Evolutionary conservation across 2,113 vertebrate species (phyloP).

Genomic region (Rhynchopsitta pachyrhyncha): DNA sequence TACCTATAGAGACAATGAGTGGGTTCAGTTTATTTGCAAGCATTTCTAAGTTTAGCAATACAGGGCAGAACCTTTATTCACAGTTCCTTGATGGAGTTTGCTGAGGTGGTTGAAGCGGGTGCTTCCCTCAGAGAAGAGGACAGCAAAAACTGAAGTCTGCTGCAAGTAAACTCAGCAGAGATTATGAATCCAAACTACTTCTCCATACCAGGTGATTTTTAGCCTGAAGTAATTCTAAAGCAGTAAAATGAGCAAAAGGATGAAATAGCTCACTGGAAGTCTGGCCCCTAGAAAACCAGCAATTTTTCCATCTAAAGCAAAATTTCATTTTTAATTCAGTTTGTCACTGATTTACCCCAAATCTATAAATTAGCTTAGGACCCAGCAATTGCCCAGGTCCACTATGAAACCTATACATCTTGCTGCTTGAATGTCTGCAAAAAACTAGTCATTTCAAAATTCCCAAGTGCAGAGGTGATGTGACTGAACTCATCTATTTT

Average conservation of each 20-base stretch:
- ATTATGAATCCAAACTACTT: not conserved
- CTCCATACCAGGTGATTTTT: not conserved
- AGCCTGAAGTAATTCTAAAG: not conserved
- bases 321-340: not conserved
- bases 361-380: not conserved
- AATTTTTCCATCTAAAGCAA: not conserved
- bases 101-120: not conserved
- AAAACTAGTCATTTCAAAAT: not conserved
- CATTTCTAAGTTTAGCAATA: not conserved
- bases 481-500: not conserved
- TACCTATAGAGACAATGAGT: not conserved
- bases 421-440: not conserved
- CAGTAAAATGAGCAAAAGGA: not conserved
- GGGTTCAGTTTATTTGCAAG: not conserved
- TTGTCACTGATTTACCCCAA: not conserved
- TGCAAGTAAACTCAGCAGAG: not conserved
- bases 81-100: not conserved
- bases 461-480: not conserved
- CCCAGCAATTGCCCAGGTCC: not conserved
- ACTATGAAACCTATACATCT: not conserved
- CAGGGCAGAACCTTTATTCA: not conserved
- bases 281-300: not conserved
- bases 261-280: not conserved
- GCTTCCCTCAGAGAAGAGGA: accelerated
- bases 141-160: not conserved